phyloP scores from a whole-genome alignment of 1,140 invertebrate species.

The Drosophila cardini region DNA sequence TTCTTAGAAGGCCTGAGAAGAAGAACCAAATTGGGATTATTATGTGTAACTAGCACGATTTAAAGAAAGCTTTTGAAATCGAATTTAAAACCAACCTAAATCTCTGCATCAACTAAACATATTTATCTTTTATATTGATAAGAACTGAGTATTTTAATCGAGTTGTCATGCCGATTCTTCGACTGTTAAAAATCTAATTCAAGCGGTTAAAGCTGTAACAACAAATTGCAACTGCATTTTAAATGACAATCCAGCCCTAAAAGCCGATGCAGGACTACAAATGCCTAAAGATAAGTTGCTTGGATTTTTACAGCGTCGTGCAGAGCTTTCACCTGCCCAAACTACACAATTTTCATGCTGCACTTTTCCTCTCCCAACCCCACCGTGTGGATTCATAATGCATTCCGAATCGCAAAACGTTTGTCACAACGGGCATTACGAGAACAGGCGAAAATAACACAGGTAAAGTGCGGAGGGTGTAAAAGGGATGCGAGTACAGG shows the following conservation, averaged over 20 bases:
- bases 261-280: conserved; percentile 24
- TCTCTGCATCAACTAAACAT: too few species aligned
- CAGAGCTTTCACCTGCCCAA: conserved; percentile 12
- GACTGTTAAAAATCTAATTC: conserved; percentile 8
- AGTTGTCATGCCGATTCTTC: conserved; percentile 19
- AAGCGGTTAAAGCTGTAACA: conserved; percentile 26
- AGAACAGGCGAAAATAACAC: conserved; percentile 23
- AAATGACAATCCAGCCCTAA: conserved; percentile 37
- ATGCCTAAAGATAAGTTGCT: conserved; percentile 59
- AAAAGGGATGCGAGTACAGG: background rate
- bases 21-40: too few species aligned
- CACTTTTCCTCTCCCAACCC: background rate
- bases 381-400: conserved; percentile 6
- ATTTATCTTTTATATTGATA: too few species aligned
- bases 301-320: conserved; percentile 48
- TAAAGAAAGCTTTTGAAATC: too few species aligned
- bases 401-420: conserved; percentile 27
- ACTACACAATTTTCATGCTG: background rate
- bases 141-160: background rate
- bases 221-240: conserved; percentile 52
- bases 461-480: background rate
- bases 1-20: too few species aligned
- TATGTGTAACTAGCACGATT: too few species aligned
- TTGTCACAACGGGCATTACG: conserved; percentile 46
- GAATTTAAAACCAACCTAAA: too few species aligned